A percentile compares a stretch with the other conserved stretches of the same genome.
Evolutionary conservation across 2,797 vertebrate genomes (phyloP).

Genomic region (Cyprinella venusta): DNA sequence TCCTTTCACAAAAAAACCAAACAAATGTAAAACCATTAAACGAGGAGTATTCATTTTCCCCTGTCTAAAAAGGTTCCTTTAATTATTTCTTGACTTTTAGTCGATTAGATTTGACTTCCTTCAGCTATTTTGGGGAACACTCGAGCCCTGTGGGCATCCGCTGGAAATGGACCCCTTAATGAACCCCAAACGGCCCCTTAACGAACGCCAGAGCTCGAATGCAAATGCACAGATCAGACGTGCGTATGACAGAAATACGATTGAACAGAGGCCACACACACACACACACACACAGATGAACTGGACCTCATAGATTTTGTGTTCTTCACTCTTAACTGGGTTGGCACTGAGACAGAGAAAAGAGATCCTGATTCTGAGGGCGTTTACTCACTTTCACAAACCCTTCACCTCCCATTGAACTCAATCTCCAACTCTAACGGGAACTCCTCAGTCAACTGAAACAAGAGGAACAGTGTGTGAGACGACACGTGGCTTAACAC

Average conservation of each 20-base stretch:
- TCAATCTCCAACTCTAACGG: neutral
- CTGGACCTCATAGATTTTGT: neutral
- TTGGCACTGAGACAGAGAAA: slow-evolving; percentile 5
- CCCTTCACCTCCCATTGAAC: slow-evolving; percentile 48
- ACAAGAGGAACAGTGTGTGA: slow-evolving; percentile 51
- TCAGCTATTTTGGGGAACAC: slow-evolving; percentile 81
- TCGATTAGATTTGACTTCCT: slow-evolving; percentile 85
- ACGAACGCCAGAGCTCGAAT: slow-evolving; percentile 42
- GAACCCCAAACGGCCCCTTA: slow-evolving; percentile 40
- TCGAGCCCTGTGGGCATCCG: slow-evolving; percentile 71
- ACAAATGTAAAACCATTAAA: slow-evolving; percentile 72
- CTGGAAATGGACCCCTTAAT: slow-evolving; percentile 61
- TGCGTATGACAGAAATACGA: neutral
- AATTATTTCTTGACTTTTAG: slow-evolving; percentile 83
- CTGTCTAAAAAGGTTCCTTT: slow-evolving; percentile 80
- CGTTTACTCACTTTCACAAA: neutral
- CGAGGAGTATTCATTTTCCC: slow-evolving; percentile 77
- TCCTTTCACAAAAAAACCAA: slow-evolving; percentile 61
- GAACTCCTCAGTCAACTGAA: slow-evolving; percentile 45
- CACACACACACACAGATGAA: neutral
- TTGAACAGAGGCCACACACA: neutral
- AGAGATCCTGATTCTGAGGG: neutral
- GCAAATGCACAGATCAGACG: slow-evolving; percentile 7
- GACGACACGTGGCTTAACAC: slow-evolving; percentile 67
- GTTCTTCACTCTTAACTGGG: slow-evolving; percentile 1